Evolutionary conservation across 2,113 vertebrate genomes (phyloP).

Genomic region (Jacana jacana): DNA sequence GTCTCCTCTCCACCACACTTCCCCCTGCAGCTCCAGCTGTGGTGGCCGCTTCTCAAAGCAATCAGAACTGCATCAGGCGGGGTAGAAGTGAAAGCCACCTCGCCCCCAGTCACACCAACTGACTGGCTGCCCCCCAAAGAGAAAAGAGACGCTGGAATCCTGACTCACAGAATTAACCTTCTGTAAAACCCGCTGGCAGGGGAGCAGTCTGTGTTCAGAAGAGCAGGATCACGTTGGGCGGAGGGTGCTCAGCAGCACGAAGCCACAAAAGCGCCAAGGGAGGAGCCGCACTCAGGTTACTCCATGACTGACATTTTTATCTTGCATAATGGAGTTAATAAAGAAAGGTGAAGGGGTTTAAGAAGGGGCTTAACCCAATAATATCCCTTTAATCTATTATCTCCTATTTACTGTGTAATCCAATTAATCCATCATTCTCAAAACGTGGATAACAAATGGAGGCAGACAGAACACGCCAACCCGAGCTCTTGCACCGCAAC

Average conservation of each 20-base stretch:
- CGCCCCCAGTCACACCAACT: neutral
- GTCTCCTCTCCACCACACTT: constrained; percentile 11
- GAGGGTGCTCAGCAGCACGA: neutral
- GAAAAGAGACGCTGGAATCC: neutral
- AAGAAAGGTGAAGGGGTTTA: constrained; percentile 39
- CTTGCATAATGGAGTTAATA: constrained; percentile 36
- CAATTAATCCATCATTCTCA: constrained; percentile 51
- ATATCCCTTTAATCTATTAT: constrained; percentile 60
- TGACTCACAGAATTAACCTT: neutral
- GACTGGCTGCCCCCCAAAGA: neutral
- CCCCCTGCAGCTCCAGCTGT: rapidly evolving
- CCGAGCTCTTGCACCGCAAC: neutral
- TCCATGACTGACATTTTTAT: neutral
- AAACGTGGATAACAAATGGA: neutral
- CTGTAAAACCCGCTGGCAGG: neutral
- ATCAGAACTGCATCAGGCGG: neutral
- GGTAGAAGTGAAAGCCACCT: neutral
- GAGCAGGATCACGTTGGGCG: neutral
- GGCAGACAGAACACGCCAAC: neutral
- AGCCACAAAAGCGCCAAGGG: neutral
- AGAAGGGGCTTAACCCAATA: constrained; percentile 42
- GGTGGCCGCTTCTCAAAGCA: neutral
- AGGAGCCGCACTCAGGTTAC: neutral
- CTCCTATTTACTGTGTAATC: constrained; percentile 17
- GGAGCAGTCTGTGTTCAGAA: neutral